Evolutionary conservation across 2,888 invertebrate species (phyloP).

Genomic region (Brachyptera putata): DNA sequence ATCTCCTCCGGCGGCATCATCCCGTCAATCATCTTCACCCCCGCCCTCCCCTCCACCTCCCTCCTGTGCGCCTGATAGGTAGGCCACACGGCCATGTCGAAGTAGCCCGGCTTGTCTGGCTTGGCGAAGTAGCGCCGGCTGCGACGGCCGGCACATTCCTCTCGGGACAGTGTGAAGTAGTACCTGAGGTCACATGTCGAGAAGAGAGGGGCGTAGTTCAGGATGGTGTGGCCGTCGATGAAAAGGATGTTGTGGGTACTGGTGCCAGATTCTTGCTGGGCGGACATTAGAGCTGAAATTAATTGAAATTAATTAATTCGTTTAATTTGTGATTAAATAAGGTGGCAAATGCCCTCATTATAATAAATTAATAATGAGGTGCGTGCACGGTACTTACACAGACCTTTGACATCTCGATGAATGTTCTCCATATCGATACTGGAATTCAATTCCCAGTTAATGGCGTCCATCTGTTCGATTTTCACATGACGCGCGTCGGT

Average conservation of each 20-base stretch:
- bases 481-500: slow-evolving; percentile 23
- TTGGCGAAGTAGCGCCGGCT: slow-evolving; percentile 44
- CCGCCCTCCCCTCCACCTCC: not conserved
- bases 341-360: too few relatives aligned
- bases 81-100: slow-evolving; percentile 50
- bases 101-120: slow-evolving; percentile 48
- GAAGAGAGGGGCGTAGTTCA: slow-evolving; percentile 34
- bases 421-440: slow-evolving; percentile 35
- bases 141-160: slow-evolving; percentile 37
- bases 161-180: slow-evolving; percentile 38
- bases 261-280: too few relatives aligned
- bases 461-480: slow-evolving; percentile 24
- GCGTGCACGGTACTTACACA: too few relatives aligned
- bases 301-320: too few relatives aligned
- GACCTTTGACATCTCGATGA: slow-evolving; percentile 25
- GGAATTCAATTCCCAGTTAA: slow-evolving; percentile 33
- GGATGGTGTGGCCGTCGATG: slow-evolving; percentile 37
- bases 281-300: too few relatives aligned
- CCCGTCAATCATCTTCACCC: not conserved
- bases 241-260: not conserved
- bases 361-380: too few relatives aligned
- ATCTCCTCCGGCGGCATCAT: not conserved
- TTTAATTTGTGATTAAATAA: too few relatives aligned
- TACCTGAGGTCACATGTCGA: slow-evolving; percentile 37
- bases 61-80: slow-evolving; percentile 39